Conservation (phyloP, 92 coral and sea anemone species). For the Palythoa grandiflora region DNA sequence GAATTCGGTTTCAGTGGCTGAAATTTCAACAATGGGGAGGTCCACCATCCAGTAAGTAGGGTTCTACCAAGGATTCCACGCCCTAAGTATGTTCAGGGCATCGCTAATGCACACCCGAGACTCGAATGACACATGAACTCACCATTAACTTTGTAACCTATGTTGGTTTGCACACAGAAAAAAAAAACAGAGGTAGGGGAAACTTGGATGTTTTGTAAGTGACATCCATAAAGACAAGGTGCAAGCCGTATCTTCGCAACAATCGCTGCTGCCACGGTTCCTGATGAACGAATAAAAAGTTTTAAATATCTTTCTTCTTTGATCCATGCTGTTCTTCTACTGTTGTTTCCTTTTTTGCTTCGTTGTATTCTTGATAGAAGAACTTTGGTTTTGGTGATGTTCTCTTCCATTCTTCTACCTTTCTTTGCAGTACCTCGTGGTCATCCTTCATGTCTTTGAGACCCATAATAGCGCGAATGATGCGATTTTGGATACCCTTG, state of each 20-base stretch:
- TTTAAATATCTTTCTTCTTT: background rate
- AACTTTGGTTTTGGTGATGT: conserved; percentile 9
- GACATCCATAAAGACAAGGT: conserved; percentile 68
- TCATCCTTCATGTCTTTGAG: conserved; percentile 55
- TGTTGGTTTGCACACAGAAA: conserved; percentile 56
- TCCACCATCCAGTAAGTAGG: conserved; percentile 61
- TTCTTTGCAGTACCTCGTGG: conserved; percentile 53
- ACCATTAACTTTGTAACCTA: conserved; percentile 55
- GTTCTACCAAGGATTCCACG: conserved; percentile 60
- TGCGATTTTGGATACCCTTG: conserved; percentile 57
- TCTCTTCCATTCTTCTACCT: conserved; percentile 50
- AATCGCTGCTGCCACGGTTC: conserved; percentile 44
- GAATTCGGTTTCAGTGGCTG: conserved; percentile 55
- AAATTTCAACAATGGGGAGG: conserved; percentile 49
- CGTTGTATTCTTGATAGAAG: background rate
- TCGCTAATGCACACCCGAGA: conserved; percentile 47
- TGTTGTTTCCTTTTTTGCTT: background rate
- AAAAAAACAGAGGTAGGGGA: conserved; percentile 57
- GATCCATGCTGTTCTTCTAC: background rate
- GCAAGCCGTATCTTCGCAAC: conserved; percentile 62
- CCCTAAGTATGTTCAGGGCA: conserved; percentile 46
- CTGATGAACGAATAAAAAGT: conserved; percentile 68
- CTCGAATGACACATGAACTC: conserved; percentile 50
- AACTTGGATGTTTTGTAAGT: conserved; percentile 71
- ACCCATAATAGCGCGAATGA: conserved; percentile 52